Evolutionary conservation across 2,888 invertebrate genomes (phyloP).

Genomic region (Julus scandinavius): DNA sequence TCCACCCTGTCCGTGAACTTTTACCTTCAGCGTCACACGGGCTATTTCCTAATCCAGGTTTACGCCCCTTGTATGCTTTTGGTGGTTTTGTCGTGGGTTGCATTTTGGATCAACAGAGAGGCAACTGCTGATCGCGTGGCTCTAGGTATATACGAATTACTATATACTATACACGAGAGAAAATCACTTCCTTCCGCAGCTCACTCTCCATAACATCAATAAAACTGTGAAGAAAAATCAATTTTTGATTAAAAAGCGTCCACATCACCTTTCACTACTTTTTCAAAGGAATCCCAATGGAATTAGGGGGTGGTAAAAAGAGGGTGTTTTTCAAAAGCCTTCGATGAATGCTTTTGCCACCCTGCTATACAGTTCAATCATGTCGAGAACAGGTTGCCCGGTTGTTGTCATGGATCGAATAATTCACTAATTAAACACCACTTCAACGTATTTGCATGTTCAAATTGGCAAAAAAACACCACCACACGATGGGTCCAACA

Average conservation of each 20-base stretch:
- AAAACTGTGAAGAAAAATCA: conserved; percentile 1
- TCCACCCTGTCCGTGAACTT: conserved; percentile 65
- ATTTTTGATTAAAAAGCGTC: conserved; percentile 33
- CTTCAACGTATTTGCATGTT: conserved; percentile 19
- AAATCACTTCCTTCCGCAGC: no score
- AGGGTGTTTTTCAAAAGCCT: neutral
- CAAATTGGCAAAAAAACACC: neutral
- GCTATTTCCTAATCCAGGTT: conserved; percentile 69
- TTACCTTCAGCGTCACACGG: conserved; percentile 66
- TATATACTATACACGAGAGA: no score
- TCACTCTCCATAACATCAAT: no score
- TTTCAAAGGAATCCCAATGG: conserved; percentile 33
- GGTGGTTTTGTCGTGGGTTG: conserved; percentile 75
- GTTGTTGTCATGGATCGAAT: conserved; percentile 1
- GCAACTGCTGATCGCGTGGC: conserved; percentile 85
- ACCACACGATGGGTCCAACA: no score
- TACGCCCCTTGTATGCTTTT: conserved; percentile 68
- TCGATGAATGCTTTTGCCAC: neutral
- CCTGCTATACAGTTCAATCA: conserved; percentile 11
- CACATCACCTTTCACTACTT: neutral
- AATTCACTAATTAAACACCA: conserved; percentile 33
- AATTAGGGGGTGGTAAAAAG: neutral
- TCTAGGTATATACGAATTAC: no score
- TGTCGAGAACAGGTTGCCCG: conserved; percentile 20
- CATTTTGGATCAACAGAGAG: conserved; percentile 85